A percentile compares a stretch with the other conserved stretches of the same genome.
These are phyloP conservation scores for Lacanobia oleracea DNA, from an alignment of 2,888 invertebrate genomes.

Conservation along the genomic window DNA sequence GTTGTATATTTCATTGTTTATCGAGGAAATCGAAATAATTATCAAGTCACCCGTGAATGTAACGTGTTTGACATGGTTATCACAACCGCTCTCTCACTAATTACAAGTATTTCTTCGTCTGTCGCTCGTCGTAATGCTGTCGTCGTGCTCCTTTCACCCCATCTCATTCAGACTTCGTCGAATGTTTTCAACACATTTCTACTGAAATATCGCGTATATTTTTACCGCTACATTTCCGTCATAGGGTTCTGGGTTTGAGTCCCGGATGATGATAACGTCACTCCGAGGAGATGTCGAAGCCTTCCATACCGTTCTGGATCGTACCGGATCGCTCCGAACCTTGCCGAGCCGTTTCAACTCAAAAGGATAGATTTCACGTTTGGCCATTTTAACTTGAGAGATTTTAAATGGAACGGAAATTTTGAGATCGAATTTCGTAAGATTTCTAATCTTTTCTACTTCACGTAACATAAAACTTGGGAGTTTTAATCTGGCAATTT, in stretches of 20 bases:
- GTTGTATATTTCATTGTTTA: slow-evolving; percentile 24
- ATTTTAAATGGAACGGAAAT: slow-evolving; percentile 59
- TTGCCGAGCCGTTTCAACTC: slow-evolving; percentile 5
- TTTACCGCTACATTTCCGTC: slow-evolving; percentile 44
- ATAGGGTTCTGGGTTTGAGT: slow-evolving; percentile 49
- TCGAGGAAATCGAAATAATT: slow-evolving; percentile 12
- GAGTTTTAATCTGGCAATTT: slow-evolving; percentile 13
- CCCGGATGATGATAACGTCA: slow-evolving; percentile 64
- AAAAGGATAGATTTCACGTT: slow-evolving; percentile 58
- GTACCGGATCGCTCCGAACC: slow-evolving; percentile 1
- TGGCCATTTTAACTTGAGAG: slow-evolving; percentile 58
- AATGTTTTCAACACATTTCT: slow-evolving; percentile 44
- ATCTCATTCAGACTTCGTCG: slow-evolving; percentile 26
- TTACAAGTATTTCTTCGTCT: background rate
- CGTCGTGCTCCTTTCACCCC: slow-evolving; percentile 15
- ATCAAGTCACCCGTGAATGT: slow-evolving; percentile 16
- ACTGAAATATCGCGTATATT: slow-evolving; percentile 51
- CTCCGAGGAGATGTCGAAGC: slow-evolving; percentile 34
- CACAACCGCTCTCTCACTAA: background rate
- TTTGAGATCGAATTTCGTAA: slow-evolving; percentile 43
- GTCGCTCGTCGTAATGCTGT: slow-evolving; percentile 17
- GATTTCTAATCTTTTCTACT: slow-evolving; percentile 60
- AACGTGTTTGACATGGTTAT: slow-evolving; percentile 15
- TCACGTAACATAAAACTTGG: slow-evolving; percentile 45
- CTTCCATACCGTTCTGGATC: slow-evolving; percentile 5